Evolutionary conservation across 2,797 vertebrate genomes (phyloP).

Genomic region (Bradypodion pumilum): DNA sequence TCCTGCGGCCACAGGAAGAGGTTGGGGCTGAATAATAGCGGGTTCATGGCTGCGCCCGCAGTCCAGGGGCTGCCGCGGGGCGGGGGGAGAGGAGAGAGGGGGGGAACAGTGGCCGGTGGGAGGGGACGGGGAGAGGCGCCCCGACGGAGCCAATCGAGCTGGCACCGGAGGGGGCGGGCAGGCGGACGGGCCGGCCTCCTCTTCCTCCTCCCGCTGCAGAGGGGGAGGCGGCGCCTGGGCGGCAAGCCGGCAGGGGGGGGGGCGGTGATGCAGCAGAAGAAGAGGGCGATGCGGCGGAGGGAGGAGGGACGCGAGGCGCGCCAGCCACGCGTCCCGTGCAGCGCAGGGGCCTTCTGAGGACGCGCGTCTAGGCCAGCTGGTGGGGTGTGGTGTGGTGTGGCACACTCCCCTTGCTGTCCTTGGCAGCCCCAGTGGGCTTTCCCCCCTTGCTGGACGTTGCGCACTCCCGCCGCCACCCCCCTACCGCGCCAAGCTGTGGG

Average conservation of each 20-base stretch:
- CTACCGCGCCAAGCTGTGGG: too few relatives aligned
- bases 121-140: constrained; percentile 6
- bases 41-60: constrained; percentile 84
- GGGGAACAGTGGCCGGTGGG: constrained; percentile 1
- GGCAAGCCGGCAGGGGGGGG: too few relatives aligned
- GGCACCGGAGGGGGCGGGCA: constrained; percentile 23
- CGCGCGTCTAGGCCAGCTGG: too few relatives aligned
- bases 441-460: too few relatives aligned
- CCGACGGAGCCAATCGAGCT: constrained; percentile 40
- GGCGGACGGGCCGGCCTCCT: constrained; percentile 6
- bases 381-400: too few relatives aligned
- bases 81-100: constrained; percentile 22
- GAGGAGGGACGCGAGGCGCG: neutral
- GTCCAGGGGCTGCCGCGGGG: constrained; percentile 26
- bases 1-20: constrained; percentile 84
- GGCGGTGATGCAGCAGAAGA: too few relatives aligned
- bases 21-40: constrained; percentile 88
- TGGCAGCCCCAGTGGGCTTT: too few relatives aligned
- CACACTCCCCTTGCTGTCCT: too few relatives aligned
- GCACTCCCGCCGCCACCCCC: too few relatives aligned
- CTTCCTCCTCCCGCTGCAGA: neutral
- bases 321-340: too few relatives aligned
- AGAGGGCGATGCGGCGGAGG: too few relatives aligned
- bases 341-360: too few relatives aligned
- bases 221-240: constrained; percentile 12